Conservation (phyloP, 2,797 vertebrate genomes). For the Syndactyla subalaris region DNA sequence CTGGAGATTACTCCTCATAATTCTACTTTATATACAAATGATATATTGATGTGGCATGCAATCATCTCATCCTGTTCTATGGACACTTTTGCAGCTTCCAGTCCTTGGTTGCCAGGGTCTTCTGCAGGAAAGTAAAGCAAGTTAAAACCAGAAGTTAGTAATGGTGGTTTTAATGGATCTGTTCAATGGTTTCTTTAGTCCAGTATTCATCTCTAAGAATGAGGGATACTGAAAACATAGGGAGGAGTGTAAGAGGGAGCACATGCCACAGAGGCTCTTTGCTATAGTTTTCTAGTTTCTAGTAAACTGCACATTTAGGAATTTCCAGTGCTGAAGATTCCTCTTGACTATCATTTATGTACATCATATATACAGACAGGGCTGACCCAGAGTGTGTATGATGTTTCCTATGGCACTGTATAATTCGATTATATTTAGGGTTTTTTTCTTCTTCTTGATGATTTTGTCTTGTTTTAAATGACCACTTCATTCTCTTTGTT, state of each 20-base stretch:
- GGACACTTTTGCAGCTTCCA: not conserved
- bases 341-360: not conserved
- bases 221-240: not conserved
- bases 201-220: not conserved
- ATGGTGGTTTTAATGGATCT: not conserved
- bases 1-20: not conserved
- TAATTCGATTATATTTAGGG: not conserved
- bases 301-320: not conserved
- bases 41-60: not conserved
- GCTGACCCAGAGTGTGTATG: not conserved
- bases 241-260: not conserved
- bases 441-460: not conserved
- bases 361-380: not conserved
- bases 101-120: not conserved
- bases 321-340: not conserved
- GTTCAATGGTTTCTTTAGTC: not conserved
- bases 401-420: not conserved
- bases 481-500: not conserved
- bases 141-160: not conserved
- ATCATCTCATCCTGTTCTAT: not conserved
- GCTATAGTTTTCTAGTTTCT: not conserved
- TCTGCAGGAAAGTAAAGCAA: not conserved
- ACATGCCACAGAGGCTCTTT: not conserved
- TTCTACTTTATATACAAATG: not conserved
- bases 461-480: not conserved